Conservation (phyloP, 1,140 invertebrate species). For the Centruroides sculpturatus region DNA sequence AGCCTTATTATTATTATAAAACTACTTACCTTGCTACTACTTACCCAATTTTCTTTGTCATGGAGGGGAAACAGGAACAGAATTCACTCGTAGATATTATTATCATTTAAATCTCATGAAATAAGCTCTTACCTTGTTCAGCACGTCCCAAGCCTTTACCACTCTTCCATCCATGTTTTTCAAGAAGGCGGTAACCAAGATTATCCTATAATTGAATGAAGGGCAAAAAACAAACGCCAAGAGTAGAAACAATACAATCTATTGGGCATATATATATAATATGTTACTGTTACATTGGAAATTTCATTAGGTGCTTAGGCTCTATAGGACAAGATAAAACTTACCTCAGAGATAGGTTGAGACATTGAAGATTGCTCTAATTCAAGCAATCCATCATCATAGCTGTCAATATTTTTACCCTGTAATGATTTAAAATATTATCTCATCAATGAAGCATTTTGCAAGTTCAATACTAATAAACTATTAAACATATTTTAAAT, state of each 20-base stretch:
- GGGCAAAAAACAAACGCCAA: slow-evolving; percentile 1
- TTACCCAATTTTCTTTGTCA: too few species aligned
- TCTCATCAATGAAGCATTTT: too few species aligned
- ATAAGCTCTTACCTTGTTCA: slow-evolving; percentile 10
- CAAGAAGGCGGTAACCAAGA: slow-evolving; percentile 10
- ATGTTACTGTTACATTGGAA: too few species aligned
- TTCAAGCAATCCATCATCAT: slow-evolving; percentile 15
- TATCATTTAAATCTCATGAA: background rate
- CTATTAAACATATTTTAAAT: too few species aligned
- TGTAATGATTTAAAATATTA: background rate
- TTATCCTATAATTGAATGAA: slow-evolving; percentile 11
- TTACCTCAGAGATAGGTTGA: slow-evolving; percentile 11
- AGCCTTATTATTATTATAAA: too few species aligned
- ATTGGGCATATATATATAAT: too few species aligned
- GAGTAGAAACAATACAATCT: background rate
- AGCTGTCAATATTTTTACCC: slow-evolving; percentile 13
- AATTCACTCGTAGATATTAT: too few species aligned
- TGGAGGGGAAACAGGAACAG: too few species aligned
- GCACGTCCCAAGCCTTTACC: slow-evolving; percentile 14
- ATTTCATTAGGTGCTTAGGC: too few species aligned
- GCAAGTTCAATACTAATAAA: too few species aligned
- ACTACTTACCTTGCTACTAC: too few species aligned
- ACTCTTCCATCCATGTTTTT: slow-evolving; percentile 15
- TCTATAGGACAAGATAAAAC: background rate
- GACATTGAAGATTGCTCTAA: slow-evolving; percentile 14